These are phyloP conservation scores for Cebus imitator DNA, from an alignment of 2,113 vertebrate species.

Conservation along the genomic window DNA sequence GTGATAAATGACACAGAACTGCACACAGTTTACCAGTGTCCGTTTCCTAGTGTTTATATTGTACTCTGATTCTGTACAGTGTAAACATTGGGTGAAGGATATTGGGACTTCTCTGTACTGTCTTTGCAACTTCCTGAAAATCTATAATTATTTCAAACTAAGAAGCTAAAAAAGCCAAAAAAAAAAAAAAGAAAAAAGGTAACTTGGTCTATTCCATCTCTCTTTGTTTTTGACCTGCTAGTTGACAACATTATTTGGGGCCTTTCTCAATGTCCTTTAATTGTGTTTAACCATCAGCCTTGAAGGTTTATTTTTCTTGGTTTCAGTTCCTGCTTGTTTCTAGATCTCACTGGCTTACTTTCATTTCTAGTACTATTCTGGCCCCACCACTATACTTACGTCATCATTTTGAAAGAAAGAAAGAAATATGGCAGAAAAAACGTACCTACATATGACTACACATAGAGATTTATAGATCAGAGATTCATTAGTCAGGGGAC, in stretches of 20 bases:
- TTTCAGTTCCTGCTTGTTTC: not conserved
- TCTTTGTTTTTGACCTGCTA: not conserved
- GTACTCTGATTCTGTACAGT: not conserved
- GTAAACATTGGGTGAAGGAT: not conserved
- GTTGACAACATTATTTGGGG: not conserved
- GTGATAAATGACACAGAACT: not conserved
- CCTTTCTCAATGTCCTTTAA: not conserved
- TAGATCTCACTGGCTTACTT: not conserved
- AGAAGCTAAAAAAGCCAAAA: not conserved
- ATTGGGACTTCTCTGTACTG: not conserved
- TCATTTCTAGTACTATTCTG: not conserved
- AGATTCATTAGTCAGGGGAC: not conserved
- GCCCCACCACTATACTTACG: not conserved
- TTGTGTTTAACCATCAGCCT: not conserved
- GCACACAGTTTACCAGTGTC: not conserved
- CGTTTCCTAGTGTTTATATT: not conserved
- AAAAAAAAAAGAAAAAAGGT: not conserved
- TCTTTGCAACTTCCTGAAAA: not conserved
- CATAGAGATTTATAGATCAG: not conserved
- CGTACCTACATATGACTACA: not conserved
- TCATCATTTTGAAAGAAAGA: not conserved
- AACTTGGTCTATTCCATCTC: not conserved
- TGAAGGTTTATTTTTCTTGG: not conserved
- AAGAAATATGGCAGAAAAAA: not conserved
- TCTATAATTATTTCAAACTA: not conserved